Evolutionary conservation across 2,797 vertebrate genomes (phyloP).

Genomic region (Trachops cirrhosus): DNA sequence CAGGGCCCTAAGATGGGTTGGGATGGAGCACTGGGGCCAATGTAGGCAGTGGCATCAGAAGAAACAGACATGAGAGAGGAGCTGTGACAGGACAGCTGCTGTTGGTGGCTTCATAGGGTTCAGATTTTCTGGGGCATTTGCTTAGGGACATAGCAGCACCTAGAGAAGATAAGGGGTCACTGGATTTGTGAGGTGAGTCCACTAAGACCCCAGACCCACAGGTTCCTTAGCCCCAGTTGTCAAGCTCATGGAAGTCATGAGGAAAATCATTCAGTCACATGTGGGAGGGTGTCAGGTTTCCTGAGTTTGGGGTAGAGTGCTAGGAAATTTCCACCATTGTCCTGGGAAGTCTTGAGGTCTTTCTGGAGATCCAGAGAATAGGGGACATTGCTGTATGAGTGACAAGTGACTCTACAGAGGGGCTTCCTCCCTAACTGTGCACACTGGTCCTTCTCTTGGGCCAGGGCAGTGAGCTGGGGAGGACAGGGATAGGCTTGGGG

Average conservation of each 20-base stretch:
- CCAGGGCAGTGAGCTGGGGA: neutral
- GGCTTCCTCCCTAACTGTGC: too few relatives aligned
- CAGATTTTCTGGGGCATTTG: neutral
- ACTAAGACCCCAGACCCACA: neutral
- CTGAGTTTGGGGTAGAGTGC: accelerated
- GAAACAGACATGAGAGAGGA: neutral
- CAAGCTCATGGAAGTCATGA: neutral
- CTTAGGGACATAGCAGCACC: neutral
- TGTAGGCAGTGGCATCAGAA: neutral
- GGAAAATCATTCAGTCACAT: neutral
- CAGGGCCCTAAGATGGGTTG: neutral
- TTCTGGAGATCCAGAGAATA: neutral
- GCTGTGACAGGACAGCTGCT: accelerated
- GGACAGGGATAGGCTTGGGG: neutral
- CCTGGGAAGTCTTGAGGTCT: neutral
- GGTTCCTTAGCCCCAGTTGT: neutral
- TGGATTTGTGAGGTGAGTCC: neutral
- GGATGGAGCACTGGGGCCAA: neutral
- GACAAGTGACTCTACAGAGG: neutral
- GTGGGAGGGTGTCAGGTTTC: neutral
- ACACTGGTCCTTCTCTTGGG: neutral
- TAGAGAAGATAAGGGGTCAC: neutral
- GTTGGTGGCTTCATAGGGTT: neutral
- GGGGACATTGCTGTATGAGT: neutral
- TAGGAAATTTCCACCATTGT: neutral